Conservation (phyloP, 2,888 invertebrate species). For the Sialis lutaria region DNA sequence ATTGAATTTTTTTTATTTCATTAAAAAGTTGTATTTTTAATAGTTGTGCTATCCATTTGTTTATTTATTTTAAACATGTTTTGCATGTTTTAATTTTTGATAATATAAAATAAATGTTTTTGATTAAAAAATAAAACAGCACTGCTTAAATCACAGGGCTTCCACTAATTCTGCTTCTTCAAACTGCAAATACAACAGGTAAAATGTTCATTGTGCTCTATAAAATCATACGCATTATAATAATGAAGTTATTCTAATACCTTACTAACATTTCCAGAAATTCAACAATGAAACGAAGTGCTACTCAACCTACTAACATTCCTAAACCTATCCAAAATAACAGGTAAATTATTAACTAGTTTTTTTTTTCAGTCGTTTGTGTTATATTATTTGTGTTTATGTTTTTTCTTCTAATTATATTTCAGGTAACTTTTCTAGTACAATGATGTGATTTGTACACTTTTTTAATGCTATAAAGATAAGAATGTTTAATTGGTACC, state of each 20-base stretch:
- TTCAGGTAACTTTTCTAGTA: too few species aligned
- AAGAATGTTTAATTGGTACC: too few species aligned
- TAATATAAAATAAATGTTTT: too few species aligned
- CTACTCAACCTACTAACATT: conserved; percentile 1
- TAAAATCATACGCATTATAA: neutral
- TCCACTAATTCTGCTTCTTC: neutral
- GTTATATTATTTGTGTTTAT: too few species aligned
- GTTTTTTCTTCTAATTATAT: too few species aligned
- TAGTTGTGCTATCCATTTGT: too few species aligned
- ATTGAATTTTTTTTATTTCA: neutral
- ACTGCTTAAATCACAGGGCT: too few species aligned
- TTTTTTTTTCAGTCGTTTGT: neutral
- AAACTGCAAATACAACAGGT: neutral
- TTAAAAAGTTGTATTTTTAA: neutral
- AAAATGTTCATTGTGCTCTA: neutral
- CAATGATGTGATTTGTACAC: too few species aligned
- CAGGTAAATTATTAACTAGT: neutral
- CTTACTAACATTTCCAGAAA: conserved; percentile 3
- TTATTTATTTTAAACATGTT: too few species aligned
- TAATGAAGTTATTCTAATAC: neutral
- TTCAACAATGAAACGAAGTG: conserved; percentile 5
- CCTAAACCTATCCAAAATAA: neutral
- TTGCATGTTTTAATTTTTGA: too few species aligned
- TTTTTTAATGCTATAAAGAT: too few species aligned
- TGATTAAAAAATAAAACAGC: too few species aligned